A percentile compares a stretch with the other conserved stretches of the same genome.
Conservation (phyloP, 1,140 invertebrate genomes). For the Cardiocondyla obscurior region DNA sequence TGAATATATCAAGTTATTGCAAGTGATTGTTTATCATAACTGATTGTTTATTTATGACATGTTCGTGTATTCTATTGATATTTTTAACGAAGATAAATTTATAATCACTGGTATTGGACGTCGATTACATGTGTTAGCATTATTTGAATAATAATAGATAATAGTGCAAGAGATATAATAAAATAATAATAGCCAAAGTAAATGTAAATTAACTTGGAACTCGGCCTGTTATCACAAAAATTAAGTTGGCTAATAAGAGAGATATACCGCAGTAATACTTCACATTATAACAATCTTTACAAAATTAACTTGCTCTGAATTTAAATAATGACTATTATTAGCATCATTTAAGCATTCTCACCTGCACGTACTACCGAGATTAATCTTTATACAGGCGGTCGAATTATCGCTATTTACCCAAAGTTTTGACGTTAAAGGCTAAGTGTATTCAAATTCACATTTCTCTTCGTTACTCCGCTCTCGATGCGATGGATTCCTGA, state of each 20-base stretch:
- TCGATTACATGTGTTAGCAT: not conserved
- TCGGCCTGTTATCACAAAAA: not conserved
- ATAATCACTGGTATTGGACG: not conserved
- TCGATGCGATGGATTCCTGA: conserved; percentile 52
- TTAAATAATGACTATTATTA: not conserved
- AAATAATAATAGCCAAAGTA: not conserved
- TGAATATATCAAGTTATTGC: not conserved
- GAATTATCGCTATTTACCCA: conserved; percentile 40
- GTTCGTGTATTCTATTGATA: not conserved
- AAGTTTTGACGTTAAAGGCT: conserved; percentile 35
- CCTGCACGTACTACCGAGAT: conserved; percentile 21
- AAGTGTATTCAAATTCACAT: conserved; percentile 51
- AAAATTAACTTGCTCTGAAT: not conserved
- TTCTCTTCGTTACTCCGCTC: conserved; percentile 49
- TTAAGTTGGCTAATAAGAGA: not conserved
- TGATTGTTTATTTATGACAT: not conserved
- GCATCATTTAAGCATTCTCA: not conserved
- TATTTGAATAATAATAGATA: conserved; percentile 2
- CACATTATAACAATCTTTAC: not conserved
- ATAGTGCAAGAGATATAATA: not conserved
- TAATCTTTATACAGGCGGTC: conserved; percentile 30
- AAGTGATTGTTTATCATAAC: not conserved
- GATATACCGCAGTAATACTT: not conserved
- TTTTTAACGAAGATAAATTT: not conserved
- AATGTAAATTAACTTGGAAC: not conserved